These are phyloP conservation scores for Agrotis segetum DNA, from an alignment of 2,888 invertebrate species.

Conservation along the genomic window DNA sequence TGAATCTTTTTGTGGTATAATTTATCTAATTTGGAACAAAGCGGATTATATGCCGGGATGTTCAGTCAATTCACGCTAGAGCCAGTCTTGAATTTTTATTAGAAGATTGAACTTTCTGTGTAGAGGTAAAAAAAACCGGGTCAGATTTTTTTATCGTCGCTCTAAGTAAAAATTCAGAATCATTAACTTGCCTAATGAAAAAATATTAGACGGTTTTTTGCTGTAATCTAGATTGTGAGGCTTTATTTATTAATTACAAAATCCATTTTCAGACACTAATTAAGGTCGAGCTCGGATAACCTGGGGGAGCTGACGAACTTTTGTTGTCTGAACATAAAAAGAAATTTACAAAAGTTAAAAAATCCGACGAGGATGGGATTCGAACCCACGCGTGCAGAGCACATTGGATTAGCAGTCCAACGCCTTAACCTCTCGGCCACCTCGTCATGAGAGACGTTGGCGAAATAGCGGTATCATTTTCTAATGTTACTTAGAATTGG, in stretches of 20 bases:
- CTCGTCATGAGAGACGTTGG: constrained; percentile 88
- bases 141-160: constrained; percentile 22
- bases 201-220: constrained; percentile 41
- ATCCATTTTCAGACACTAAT: constrained; percentile 60
- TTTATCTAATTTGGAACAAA: constrained; percentile 88
- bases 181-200: constrained; percentile 52
- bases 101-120: constrained; percentile 52
- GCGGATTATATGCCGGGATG: constrained; percentile 77
- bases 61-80: constrained; percentile 70
- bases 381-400: constrained; percentile 96
- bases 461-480: constrained; percentile 37
- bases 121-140: constrained; percentile 36
- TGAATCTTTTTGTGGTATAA: constrained; percentile 84
- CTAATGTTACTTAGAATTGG: constrained; percentile 23
- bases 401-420: constrained; percentile 97
- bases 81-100: constrained; percentile 63
- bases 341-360: too few relatives aligned
- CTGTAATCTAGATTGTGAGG: constrained; percentile 46
- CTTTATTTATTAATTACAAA: constrained; percentile 58
- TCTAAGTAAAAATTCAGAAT: constrained; percentile 33
- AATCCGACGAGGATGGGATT: constrained; percentile 94
- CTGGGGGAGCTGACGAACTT: constrained; percentile 10
- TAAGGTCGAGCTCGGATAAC: constrained; percentile 50
- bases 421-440: constrained; percentile 97
- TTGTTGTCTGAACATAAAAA: constrained; percentile 32